phyloP scores from a whole-genome alignment of 1,140 invertebrate species.

The Eufriesea mexicana region DNA sequence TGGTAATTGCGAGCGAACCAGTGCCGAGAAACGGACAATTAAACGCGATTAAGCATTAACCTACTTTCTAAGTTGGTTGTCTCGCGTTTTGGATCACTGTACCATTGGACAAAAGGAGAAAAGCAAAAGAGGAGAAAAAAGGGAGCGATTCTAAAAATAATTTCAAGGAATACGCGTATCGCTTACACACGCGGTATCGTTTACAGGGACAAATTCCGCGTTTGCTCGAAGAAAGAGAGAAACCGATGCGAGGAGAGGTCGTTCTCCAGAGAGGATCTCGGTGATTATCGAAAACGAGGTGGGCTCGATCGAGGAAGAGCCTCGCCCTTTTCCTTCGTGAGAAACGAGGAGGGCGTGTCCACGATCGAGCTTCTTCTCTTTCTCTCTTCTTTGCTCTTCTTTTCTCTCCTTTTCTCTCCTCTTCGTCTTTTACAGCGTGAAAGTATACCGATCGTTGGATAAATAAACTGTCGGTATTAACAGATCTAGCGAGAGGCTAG shows the following conservation, averaged over 20 bases:
- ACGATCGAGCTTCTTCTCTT: background rate
- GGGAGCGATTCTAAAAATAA: background rate
- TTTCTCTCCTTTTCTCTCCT: background rate
- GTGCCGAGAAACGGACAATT: conserved; percentile 45
- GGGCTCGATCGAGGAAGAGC: conserved; percentile 32
- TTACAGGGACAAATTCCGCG: background rate
- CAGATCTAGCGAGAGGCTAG: background rate
- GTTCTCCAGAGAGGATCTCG: conserved; percentile 44
- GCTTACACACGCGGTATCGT: background rate
- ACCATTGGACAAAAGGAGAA: no score
- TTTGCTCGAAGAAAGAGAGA: background rate
- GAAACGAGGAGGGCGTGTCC: conserved; percentile 48
- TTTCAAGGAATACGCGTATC: background rate
- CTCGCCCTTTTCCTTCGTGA: conserved; percentile 48
- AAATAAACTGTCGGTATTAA: background rate
- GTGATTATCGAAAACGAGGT: conserved; percentile 64
- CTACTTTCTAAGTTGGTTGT: conserved; percentile 22
- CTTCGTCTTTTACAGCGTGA: background rate
- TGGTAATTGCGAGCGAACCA: conserved; percentile 33
- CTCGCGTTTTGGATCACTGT: background rate
- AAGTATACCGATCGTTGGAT: conserved; percentile 8
- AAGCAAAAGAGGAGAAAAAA: background rate
- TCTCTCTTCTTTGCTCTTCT: no score
- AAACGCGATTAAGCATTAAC: conserved; percentile 49
- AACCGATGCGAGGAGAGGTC: background rate